Conservation (phyloP, 2,797 vertebrate genomes). For the Melanogrammus aeglefinus region DNA sequence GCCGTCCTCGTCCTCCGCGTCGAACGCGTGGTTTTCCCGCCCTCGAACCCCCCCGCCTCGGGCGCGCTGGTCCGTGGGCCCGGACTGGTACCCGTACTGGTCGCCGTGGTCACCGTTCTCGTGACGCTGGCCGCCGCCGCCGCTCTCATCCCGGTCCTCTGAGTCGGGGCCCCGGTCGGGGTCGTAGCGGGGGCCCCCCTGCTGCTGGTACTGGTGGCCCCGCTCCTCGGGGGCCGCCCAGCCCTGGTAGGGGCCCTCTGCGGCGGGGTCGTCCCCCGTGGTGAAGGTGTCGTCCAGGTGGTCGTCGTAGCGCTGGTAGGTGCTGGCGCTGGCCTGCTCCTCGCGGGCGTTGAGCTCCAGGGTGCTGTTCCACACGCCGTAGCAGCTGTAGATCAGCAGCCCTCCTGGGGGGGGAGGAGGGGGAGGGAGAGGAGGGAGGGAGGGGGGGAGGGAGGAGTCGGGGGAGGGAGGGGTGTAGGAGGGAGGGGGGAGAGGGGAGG, state of each 20-base stretch:
- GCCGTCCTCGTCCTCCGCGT: constrained; percentile 44
- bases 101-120: constrained; percentile 8
- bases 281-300: constrained; percentile 89
- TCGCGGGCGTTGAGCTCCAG: constrained; percentile 87
- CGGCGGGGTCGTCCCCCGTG: constrained; percentile 66
- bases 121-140: background rate
- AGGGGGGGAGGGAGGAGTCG: background rate
- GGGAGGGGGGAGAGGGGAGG: background rate
- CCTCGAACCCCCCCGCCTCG: constrained; percentile 64
- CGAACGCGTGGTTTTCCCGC: constrained; percentile 61
- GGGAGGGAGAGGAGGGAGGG: background rate
- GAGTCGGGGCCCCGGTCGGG: constrained; percentile 22
- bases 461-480: background rate
- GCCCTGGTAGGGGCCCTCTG: constrained; percentile 75
- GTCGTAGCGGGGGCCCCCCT: constrained; percentile 28
- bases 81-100: constrained; percentile 64
- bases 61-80: constrained; percentile 64
- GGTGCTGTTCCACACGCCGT: constrained; percentile 95
- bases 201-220: constrained; percentile 72
- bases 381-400: constrained; percentile 90
- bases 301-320: constrained; percentile 90
- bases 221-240: constrained; percentile 82
- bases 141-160: constrained; percentile 14
- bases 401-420: constrained; percentile 79
- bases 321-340: constrained; percentile 88